Base-by-base conservation (phyloP, 2,113 vertebrate species). In the Plotosus lineatus region DNA sequence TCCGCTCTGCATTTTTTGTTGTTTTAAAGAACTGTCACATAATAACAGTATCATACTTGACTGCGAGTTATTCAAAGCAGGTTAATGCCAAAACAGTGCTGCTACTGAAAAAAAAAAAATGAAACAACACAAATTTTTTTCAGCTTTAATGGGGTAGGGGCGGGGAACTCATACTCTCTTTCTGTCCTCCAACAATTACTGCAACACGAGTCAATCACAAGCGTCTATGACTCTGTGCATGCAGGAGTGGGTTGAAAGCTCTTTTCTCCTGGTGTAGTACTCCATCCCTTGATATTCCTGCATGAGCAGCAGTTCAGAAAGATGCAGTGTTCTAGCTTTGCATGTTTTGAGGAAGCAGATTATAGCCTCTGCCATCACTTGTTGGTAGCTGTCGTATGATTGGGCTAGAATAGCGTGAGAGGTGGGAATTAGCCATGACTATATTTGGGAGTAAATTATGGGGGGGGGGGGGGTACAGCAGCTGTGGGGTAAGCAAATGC, bases 401-500 rank as follows among this genome's bases (percentile, higher is more conserved):
- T 2, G n/a, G 26, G 3, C n/a, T n/a, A 21, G 8, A 63, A 8
- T 19, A 9, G 60, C 60, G 26, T 63, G 15, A 38, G 19, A 33
- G 60, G 17, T 38, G 15, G 60, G 60, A 63, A 33, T 17, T 61
- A 31, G 26, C 14, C 15, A 63, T 9, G 44, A 56, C 23, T 56
- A 56, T 3, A 56, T 38, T 9, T 38, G 19, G 36, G 38, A 44
- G 11, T 3, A 71, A 28, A 71, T 48, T 9, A n/a, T n/a, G n/a
- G 2, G 42, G 42, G 40, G 7, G 8, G 9, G 31, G 1, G 2
- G 15, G 21, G 38, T 19, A 21, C 15, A 19, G 5, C 12, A 28
- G n/a, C n/a, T 68, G 66, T 71, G 66, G 42, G 44, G 66, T 71
- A 71, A 71, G 44, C n/a, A 71, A 71, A 42, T 72, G 74, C 26